A percentile compares a stretch with the other conserved stretches of the same genome.
These are phyloP conservation scores for Melanchra persicariae DNA, from an alignment of 2,888 invertebrate genomes.

Conservation along the genomic window DNA sequence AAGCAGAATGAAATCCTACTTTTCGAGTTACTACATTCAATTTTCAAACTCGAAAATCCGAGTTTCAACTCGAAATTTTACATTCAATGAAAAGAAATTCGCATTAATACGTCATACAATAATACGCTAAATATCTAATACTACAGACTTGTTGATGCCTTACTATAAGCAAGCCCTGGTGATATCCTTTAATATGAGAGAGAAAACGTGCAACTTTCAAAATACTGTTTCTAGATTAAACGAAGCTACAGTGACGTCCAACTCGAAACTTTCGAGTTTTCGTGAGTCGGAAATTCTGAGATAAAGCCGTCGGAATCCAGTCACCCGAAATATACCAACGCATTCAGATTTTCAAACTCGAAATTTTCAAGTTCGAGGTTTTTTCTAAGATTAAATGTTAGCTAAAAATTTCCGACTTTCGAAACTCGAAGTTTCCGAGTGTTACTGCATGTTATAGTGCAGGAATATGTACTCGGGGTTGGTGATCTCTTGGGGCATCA, in stretches of 20 bases:
- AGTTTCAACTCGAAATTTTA: conserved; percentile 22
- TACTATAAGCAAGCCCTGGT: conserved; percentile 71
- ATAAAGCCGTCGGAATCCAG: conserved; percentile 21
- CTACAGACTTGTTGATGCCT: conserved; percentile 72
- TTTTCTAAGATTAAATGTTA: conserved; percentile 40
- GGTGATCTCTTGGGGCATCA: conserved; percentile 88
- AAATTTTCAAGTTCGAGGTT: conserved; percentile 54
- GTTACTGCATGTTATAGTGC: conserved; percentile 88
- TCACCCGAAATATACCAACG: conserved; percentile 36
- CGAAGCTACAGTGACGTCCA: conserved; percentile 53
- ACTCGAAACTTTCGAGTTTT: conserved; percentile 62
- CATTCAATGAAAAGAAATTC: conserved; percentile 63
- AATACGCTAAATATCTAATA: conserved; percentile 73
- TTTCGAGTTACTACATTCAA: conserved; percentile 45
- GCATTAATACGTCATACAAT: conserved; percentile 63
- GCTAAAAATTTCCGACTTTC: conserved; percentile 52
- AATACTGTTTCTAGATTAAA: conserved; percentile 72
- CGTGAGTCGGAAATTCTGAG: conserved; percentile 48
- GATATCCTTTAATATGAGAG: conserved; percentile 68
- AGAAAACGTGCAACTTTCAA: conserved; percentile 71
- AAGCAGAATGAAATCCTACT: conserved; percentile 43
- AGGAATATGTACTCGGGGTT: conserved; percentile 91
- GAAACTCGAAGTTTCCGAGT: conserved; percentile 57
- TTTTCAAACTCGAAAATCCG: conserved; percentile 34
- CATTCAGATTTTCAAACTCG: conserved; percentile 37